Conservation (phyloP, 2,797 vertebrate genomes). For the Oryzias dopingdopingensis region DNA sequence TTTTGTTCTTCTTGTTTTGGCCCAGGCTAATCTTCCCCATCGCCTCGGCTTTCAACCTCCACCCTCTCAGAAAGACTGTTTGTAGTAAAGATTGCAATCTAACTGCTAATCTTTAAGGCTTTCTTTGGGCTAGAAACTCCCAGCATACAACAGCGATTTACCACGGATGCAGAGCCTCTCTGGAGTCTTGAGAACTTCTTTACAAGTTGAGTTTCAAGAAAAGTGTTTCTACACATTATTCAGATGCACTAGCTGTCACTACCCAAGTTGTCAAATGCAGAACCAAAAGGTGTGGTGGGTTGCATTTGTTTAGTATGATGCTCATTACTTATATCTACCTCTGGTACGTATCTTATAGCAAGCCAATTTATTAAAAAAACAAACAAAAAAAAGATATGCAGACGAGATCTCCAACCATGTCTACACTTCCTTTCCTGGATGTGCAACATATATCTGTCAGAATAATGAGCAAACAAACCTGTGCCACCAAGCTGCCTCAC, state of each 20-base stretch:
- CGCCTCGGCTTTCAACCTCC: constrained; percentile 51
- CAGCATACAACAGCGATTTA: constrained; percentile 59
- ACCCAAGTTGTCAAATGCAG: constrained; percentile 42
- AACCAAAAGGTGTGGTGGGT: constrained; percentile 68
- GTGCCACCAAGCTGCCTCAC: constrained; percentile 61
- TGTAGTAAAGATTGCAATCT: constrained; percentile 75
- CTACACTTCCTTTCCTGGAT: constrained; percentile 27
- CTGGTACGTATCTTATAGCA: constrained; percentile 38
- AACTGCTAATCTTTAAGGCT: constrained; percentile 72
- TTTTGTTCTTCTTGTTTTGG: constrained; percentile 63
- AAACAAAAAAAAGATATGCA: constrained; percentile 8
- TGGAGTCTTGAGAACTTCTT: constrained; percentile 48
- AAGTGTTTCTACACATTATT: constrained; percentile 49
- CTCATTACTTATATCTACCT: constrained; percentile 68
- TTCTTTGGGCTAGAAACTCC: constrained; percentile 50
- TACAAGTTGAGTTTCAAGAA: constrained; percentile 47
- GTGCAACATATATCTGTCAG: constrained; percentile 70
- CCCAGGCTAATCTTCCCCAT: constrained; percentile 67
- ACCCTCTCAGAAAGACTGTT: constrained; percentile 56
- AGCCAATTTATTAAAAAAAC: constrained; percentile 63
- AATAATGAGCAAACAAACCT: constrained; percentile 68
- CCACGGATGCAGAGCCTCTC: constrained; percentile 51
- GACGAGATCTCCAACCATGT: constrained; percentile 25
- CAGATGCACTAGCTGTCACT: constrained; percentile 61
- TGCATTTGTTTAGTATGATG: constrained; percentile 73